Conservation (phyloP, 2,113 vertebrate species). For the Lophius piscatorius region DNA sequence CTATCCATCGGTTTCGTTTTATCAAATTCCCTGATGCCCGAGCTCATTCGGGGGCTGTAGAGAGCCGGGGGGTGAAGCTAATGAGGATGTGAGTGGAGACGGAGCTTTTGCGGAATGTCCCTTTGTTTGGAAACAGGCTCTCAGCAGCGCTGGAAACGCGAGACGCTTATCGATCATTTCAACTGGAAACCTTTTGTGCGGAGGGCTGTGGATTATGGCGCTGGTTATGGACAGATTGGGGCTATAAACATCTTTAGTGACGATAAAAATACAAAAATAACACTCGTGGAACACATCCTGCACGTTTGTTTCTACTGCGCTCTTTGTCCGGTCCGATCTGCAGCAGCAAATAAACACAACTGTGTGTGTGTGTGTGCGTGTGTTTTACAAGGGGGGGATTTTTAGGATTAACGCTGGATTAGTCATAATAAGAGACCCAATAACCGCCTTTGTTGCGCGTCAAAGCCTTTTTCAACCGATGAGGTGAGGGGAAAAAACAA, state of each 20-base stretch:
- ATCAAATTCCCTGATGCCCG: constrained; percentile 39
- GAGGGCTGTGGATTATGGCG: constrained; percentile 50
- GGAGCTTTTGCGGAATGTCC: constrained; percentile 71
- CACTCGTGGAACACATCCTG: constrained; percentile 25
- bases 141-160: constrained; percentile 72
- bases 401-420: constrained; percentile 75
- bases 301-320: constrained; percentile 50
- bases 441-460: constrained; percentile 68
- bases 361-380: constrained; percentile 1
- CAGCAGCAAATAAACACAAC: constrained; percentile 80
- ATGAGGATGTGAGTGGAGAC: constrained; percentile 40
- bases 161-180: constrained; percentile 79
- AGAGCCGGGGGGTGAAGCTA: constrained; percentile 25
- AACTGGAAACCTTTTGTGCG: constrained; percentile 77
- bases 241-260: neutral
- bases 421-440: constrained; percentile 75
- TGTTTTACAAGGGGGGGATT: constrained; percentile 38
- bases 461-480: constrained; percentile 39
- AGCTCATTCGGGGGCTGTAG: constrained; percentile 40
- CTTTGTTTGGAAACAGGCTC: constrained; percentile 78
- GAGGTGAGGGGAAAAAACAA: constrained; percentile 28
- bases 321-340: constrained; percentile 80
- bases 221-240: neutral
- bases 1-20: constrained; percentile 42
- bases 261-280: constrained; percentile 8